Percentiles rank a stretch among this genome's conserved stretches.
phyloP scores from a whole-genome alignment of 2,113 vertebrate species.

The Brachyhypopomus occidentalis region DNA sequence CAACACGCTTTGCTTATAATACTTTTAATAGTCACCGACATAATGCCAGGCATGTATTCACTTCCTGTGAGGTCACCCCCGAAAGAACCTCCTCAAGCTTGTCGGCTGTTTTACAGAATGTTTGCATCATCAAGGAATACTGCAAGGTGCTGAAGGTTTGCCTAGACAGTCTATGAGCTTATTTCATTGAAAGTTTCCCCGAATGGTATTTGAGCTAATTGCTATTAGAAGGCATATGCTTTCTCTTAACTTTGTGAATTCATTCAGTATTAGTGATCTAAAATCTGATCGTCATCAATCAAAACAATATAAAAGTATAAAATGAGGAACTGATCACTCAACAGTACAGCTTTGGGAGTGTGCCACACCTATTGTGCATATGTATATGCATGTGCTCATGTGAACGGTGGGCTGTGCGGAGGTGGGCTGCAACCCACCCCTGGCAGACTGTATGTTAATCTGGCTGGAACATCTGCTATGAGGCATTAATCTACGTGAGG shows the following conservation, averaged over 20 bases:
- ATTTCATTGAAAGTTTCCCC: not conserved
- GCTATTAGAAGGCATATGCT: too few relatives aligned
- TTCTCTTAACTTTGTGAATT: conserved; percentile 13
- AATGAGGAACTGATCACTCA: conserved; percentile 29
- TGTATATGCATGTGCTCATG: not conserved
- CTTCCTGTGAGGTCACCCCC: not conserved
- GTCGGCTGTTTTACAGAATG: not conserved
- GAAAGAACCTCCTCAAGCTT: not conserved
- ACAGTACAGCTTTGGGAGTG: not conserved
- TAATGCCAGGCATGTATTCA: not conserved
- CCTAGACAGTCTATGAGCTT: not conserved
- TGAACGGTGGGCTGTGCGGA: not conserved
- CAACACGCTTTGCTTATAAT: not conserved
- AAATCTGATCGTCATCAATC: conserved; percentile 31
- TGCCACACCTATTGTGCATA: not conserved
- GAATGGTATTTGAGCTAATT: not conserved
- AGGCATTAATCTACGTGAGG: conserved; percentile 1
- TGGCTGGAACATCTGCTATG: conserved; percentile 36
- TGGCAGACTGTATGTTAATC: conserved; percentile 27
- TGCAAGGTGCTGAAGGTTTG: not conserved
- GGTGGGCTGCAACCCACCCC: conserved; percentile 7
- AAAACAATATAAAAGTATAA: conserved; percentile 13
- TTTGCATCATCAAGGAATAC: not conserved
- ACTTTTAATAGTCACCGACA: not conserved
- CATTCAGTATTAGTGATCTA: not conserved